Evolutionary conservation across 2,113 vertebrate genomes (phyloP).

Genomic region (Clarias magur): DNA sequence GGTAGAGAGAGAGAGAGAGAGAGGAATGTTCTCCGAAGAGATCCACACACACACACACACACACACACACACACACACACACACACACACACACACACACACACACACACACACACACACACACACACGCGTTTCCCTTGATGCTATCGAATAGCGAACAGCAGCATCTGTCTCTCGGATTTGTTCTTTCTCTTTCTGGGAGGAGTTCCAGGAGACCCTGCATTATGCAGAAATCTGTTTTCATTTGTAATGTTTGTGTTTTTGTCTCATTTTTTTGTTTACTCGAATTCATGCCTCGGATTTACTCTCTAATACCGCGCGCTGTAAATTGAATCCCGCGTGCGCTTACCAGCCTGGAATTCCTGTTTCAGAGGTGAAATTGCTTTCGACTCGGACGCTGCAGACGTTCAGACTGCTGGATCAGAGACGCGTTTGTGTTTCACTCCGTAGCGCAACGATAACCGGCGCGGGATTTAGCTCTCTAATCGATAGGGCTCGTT

Average conservation of each 20-base stretch:
- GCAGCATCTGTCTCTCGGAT: conserved; percentile 7
- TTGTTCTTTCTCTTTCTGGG: neutral
- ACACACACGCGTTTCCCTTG: conserved; percentile 4
- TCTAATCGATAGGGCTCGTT: neutral
- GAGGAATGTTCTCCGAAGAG: neutral
- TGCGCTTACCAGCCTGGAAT: neutral
- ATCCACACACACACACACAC: neutral
- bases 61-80: neutral
- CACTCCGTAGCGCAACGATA: neutral
- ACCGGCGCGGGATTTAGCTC: neutral
- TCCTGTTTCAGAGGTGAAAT: neutral
- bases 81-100: neutral
- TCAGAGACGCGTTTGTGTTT: neutral
- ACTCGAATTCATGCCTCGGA: neutral
- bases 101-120: no score
- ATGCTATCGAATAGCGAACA: neutral
- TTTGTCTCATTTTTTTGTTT: neutral
- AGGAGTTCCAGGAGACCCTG: neutral
- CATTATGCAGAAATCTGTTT: conserved; percentile 5
- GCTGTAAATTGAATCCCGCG: neutral
- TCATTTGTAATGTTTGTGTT: neutral
- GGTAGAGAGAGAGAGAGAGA: neutral
- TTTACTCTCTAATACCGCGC: neutral
- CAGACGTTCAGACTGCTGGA: neutral
- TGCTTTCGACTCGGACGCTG: neutral